Evolutionary conservation across 2,888 invertebrate species (phyloP), one percentile per base, ranked within the genome.

Genomic region (Mythimna ferrago): DNA sequence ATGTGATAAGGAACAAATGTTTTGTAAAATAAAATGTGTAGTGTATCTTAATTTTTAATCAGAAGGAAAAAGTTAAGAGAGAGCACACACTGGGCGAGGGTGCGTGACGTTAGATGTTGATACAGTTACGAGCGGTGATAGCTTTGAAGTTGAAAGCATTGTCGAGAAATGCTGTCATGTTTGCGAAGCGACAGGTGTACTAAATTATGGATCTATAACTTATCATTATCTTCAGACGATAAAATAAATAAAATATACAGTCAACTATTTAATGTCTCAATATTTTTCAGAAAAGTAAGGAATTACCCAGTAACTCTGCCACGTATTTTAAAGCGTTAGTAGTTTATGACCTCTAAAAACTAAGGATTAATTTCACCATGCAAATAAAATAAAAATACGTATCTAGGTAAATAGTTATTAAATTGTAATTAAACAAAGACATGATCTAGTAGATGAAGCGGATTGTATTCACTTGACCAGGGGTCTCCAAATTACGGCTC

Each of bases 1-100:
- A 77, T 79, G 53, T 73, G 87, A 86, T 86, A 85, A 85, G 69
- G 41, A 68, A 71, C 64, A 62, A 81, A 81, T 82, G 82, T 82
- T 86, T 85, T 86, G 86, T 85, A 58, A 77, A 81, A 82, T 81
- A 71, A 84, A 85, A 68, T 70, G 67, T 73, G 19, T 71, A 48
- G 26, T 71, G 78, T 84, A 84, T 84, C 86, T 86, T 78, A 65
- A 78, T 75, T 86, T 81, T 70, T n/a, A 64, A 84, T 84, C 86
- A 41, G 26, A 58, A 66, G 41, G 26, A 81, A 78, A 83, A 74
- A 77, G 54, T 76, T 41, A 64, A 62, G 62, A 68, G 71, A 56
- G 32, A 21, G n/a, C 11, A 10, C 44, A n/a, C 32, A 26, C n/a
- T 68, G 63, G 62, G 69, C 67, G 67, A 74, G 60, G 71, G 62